These are phyloP conservation scores for Ageneiosus marmoratus DNA, from an alignment of 2,113 vertebrate species.

Conservation along the genomic window DNA sequence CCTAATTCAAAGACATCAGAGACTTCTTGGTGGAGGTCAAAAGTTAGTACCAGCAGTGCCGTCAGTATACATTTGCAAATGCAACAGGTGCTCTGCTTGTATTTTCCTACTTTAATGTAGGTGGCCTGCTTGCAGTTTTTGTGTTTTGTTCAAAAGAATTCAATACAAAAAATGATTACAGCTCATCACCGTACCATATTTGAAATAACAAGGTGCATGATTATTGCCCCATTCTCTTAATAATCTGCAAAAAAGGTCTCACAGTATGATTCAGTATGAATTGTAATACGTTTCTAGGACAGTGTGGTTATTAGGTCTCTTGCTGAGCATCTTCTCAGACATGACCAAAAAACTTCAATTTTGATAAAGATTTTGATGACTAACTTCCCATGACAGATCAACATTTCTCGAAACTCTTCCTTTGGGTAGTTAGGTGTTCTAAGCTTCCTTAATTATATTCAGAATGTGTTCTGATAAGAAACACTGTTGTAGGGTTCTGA, in stretches of 20 bases:
- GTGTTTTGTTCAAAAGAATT: not conserved
- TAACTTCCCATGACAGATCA: not conserved
- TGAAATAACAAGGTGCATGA: constrained; percentile 1
- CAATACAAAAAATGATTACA: not conserved
- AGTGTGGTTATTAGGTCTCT: not conserved
- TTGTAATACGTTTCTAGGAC: constrained; percentile 42
- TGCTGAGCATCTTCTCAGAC: not conserved
- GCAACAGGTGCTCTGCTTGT: not conserved
- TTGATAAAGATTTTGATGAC: not conserved
- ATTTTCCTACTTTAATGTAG: not conserved
- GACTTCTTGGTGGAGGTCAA: not conserved
- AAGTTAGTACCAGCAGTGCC: not conserved
- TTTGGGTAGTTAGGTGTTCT: not conserved
- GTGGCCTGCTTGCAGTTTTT: not conserved
- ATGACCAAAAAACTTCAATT: not conserved
- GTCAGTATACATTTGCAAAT: not conserved
- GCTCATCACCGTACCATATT: not conserved
- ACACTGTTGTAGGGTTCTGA: not conserved
- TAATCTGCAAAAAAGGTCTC: not conserved
- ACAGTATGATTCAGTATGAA: constrained; percentile 24
- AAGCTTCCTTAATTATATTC: not conserved
- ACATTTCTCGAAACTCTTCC: too few species aligned
- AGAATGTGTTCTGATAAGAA: not conserved
- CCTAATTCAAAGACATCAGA: too few species aligned
- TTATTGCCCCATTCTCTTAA: not conserved